Percentiles rank a stretch among this genome's conserved stretches.
Evolutionary conservation across 2,797 vertebrate species (phyloP).

Genomic region (Ceyx erithaca): DNA sequence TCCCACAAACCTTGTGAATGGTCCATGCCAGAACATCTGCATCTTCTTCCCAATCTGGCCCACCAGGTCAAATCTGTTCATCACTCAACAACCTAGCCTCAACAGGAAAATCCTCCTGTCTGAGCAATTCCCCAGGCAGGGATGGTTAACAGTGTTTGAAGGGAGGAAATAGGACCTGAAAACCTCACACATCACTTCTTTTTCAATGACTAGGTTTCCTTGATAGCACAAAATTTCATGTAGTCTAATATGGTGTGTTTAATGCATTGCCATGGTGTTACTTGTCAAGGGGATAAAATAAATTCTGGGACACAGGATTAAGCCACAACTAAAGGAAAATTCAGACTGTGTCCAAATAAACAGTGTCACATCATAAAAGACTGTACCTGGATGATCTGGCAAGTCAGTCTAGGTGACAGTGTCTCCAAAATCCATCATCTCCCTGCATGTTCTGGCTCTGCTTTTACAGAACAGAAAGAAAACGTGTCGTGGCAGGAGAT

Average conservation of each 20-base stretch:
- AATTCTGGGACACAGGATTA: neutral
- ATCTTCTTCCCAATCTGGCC: neutral
- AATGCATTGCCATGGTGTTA: neutral
- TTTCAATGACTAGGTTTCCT: neutral
- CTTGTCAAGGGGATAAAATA: neutral
- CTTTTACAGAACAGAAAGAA: neutral
- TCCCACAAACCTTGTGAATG: neutral
- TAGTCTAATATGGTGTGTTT: neutral
- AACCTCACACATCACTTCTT: neutral
- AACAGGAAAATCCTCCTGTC: neutral
- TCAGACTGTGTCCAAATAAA: neutral
- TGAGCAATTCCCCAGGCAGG: neutral
- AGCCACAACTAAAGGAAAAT: neutral
- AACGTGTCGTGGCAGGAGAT: neutral
- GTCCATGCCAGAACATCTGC: neutral
- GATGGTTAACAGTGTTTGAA: neutral
- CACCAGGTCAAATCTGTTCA: neutral
- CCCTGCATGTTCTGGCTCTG: constrained; percentile 6
- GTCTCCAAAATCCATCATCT: neutral
- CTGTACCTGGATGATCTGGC: neutral
- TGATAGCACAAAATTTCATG: neutral
- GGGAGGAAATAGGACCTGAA: neutral
- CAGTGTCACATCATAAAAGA: neutral
- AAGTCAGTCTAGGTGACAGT: neutral
- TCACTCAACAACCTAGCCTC: neutral